Evolutionary conservation across 2,113 vertebrate genomes (phyloP), one percentile per base, ranked within the genome.

Genomic region (Spermophilus dauricus): DNA sequence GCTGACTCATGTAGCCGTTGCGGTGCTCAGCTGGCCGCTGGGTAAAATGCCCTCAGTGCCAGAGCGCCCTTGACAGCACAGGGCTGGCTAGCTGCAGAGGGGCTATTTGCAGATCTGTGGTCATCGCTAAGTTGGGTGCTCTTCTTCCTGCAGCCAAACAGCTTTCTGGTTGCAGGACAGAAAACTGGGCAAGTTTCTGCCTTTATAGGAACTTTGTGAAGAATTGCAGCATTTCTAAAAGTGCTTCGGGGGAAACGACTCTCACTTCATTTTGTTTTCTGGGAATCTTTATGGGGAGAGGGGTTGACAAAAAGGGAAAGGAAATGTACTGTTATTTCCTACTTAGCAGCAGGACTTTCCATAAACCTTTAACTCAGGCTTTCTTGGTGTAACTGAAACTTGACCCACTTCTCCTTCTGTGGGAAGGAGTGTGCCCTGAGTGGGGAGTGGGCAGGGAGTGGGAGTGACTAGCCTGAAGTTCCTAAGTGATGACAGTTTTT

Each of bases 1-100:
- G 98, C 99, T 99, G 99, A 99, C 98, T 99, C 99, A 99, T 98
- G 95, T 97, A 96, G 98, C 98, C 97, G 98, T 86, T 98, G 95
- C 89, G 89, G 98, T 86, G 84, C 95, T 98, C 92, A 97, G 98
- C 98, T 98, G 75, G 98, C 98, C 95, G 91, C 70, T 24, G 97
- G 95, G 77, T 94, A 97, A 98, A 97, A 97, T 96, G 94, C 97
- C 98, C 98, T 94, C 97, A 95, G 97, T 76, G 2, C 97, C 96
- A 97, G 96, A 81, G 24, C 77, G 63, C 97, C 97, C 83, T 95
- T 75, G 91, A 97, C 97, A 97, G 96, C 56, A 34, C 86, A 70
- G 0, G 85, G 34, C 53, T 45, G 9, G 86, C 13, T 53, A 5
- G 78, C 96, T 84, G 88, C 95, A 86, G 86, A 93, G 95, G 95